These are phyloP conservation scores for Bradypus variegatus DNA, from an alignment of 2,797 vertebrate species.

Conservation along the genomic window DNA sequence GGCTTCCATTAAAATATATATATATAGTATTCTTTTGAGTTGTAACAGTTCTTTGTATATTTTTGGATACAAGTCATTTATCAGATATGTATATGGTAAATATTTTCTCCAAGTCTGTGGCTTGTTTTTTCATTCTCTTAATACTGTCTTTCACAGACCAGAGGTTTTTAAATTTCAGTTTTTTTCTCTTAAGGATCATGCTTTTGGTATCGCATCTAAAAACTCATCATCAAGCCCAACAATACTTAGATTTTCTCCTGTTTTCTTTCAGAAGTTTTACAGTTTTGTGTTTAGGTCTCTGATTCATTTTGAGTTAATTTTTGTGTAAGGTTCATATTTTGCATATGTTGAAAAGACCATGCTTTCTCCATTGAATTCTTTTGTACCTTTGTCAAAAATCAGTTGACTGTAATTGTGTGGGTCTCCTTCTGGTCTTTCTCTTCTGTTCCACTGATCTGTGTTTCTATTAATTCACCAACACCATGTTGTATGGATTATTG, in stretches of 20 bases:
- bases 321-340: neutral
- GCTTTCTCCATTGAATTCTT: neutral
- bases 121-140: neutral
- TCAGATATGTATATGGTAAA: neutral
- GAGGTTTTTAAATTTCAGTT: neutral
- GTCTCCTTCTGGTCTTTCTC: neutral
- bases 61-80: neutral
- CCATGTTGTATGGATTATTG: neutral
- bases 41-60: slow-evolving; percentile 1
- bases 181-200: neutral
- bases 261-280: neutral
- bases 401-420: neutral
- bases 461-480: neutral
- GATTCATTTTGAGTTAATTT: neutral
- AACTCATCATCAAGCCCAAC: neutral
- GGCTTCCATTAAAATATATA: neutral
- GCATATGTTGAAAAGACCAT: neutral
- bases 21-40: slow-evolving; percentile 24
- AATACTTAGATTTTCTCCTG: neutral
- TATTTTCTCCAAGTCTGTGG: neutral
- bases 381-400: neutral
- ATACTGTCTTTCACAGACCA: neutral
- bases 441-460: neutral
- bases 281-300: neutral
- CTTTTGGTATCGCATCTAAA: neutral